These are phyloP conservation scores for Paramisgurnus dabryanus DNA, from an alignment of 2,113 vertebrate species.

Conservation along the genomic window DNA sequence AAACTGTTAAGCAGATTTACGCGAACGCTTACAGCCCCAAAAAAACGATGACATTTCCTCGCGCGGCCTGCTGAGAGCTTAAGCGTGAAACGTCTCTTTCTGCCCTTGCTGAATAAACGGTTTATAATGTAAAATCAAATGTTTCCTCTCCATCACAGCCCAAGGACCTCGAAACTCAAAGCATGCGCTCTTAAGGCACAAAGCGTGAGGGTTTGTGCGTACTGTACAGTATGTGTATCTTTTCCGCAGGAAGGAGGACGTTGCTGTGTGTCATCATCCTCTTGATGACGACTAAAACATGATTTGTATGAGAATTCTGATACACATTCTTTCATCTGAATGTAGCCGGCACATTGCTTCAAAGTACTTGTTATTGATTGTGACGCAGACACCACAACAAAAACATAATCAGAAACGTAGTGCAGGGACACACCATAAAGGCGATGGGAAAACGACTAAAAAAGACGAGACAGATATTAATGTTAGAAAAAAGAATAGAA, in stretches of 20 bases:
- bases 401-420: neutral
- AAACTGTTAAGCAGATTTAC: constrained; percentile 74
- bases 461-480: constrained; percentile 27
- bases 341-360: neutral
- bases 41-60: constrained; percentile 57
- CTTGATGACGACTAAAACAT: neutral
- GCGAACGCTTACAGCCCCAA: constrained; percentile 59
- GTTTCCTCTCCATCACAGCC: constrained; percentile 56
- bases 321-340: neutral
- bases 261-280: neutral
- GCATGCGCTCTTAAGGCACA: constrained; percentile 21
- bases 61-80: constrained; percentile 52
- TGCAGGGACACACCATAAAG: constrained; percentile 10
- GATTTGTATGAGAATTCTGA: neutral
- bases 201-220: neutral
- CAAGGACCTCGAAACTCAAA: constrained; percentile 51
- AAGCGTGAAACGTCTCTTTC: constrained; percentile 60
- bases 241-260: too few relatives aligned
- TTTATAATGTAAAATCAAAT: constrained; percentile 73
- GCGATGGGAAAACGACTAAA: neutral
- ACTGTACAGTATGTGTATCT: neutral
- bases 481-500: constrained; percentile 4
- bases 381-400: neutral
- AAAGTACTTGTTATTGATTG: constrained; percentile 24
- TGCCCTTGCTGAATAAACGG: constrained; percentile 66